phyloP scores from a whole-genome alignment of 2,888 invertebrate species.

The Ligdia adustata region DNA sequence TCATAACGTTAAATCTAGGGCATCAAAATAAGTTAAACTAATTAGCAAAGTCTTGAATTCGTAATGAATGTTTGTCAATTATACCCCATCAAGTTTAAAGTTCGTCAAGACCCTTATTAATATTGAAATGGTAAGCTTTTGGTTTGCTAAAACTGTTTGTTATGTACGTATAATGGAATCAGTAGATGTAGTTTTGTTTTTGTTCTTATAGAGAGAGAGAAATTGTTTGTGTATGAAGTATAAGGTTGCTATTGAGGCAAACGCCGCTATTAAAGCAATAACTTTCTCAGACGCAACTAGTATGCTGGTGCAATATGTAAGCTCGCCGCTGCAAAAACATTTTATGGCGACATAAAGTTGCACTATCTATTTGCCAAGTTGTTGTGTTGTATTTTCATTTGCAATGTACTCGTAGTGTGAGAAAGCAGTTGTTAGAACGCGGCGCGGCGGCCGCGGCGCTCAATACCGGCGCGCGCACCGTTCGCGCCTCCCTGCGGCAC shows the following conservation, averaged over 20 bases:
- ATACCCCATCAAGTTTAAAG: conserved; percentile 14
- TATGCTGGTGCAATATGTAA: conserved; percentile 20
- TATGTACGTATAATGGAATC: too few species aligned
- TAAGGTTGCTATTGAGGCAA: conserved; percentile 12
- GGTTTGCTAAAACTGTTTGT: conserved; percentile 9
- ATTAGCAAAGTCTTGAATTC: conserved; percentile 10
- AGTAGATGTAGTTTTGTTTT: too few species aligned
- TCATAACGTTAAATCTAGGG: neutral
- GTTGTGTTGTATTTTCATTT: conserved; percentile 30
- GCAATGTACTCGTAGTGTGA: conserved; percentile 23
- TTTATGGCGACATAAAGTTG: conserved; percentile 33
- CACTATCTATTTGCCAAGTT: conserved; percentile 32
- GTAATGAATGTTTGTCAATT: conserved; percentile 21
- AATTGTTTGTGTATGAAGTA: neutral
- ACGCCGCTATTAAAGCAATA: conserved; percentile 1
- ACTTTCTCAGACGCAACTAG: conserved; percentile 15
- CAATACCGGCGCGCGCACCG: conserved; percentile 72
- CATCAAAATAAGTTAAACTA: neutral
- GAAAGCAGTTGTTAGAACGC: conserved; percentile 26
- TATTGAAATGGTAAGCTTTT: conserved; percentile 21
- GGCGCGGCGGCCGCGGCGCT: conserved; percentile 46
- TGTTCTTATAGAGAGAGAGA: too few species aligned
- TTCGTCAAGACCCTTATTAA: conserved; percentile 16
- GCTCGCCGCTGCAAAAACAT: conserved; percentile 27
- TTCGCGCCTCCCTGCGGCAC: conserved; percentile 41